Evolutionary conservation across 2,113 vertebrate species (phyloP).

Genomic region (Pelvicachromis taeniatus): DNA sequence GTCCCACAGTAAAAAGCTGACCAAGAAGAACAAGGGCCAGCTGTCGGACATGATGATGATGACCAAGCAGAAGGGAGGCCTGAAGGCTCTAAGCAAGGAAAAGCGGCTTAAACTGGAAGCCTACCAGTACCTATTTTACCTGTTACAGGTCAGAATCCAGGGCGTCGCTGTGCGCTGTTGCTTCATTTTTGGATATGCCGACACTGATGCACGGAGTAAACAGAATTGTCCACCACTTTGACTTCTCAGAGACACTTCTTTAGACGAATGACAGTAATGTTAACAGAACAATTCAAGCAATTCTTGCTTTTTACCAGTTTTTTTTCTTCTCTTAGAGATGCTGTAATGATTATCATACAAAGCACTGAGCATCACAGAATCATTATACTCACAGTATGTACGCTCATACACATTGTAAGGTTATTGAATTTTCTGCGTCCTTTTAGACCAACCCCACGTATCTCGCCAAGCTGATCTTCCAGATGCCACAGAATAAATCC

Average conservation of each 20-base stretch:
- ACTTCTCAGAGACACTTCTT: neutral
- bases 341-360: neutral
- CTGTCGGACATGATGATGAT: slow-evolving; percentile 97
- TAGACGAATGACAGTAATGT: neutral
- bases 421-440: neutral
- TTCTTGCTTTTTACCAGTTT: neutral
- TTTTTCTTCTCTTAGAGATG: too few relatives aligned
- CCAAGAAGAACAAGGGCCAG: slow-evolving; percentile 95
- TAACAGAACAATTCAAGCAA: neutral
- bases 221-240: neutral
- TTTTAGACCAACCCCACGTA: slow-evolving; percentile 95
- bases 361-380: neutral
- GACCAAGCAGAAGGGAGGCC: slow-evolving; percentile 91
- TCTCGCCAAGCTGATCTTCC: slow-evolving; percentile 97
- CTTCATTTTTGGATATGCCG: neutral
- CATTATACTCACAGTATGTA: neutral
- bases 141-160: slow-evolving; percentile 80
- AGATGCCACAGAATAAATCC: slow-evolving; percentile 99
- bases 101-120: slow-evolving; percentile 94
- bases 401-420: neutral
- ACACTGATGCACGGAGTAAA: neutral
- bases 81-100: slow-evolving; percentile 97
- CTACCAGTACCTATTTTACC: slow-evolving; percentile 94
- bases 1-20: slow-evolving; percentile 97
- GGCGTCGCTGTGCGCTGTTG: neutral